A percentile compares a stretch with the other conserved stretches of the same genome.
phyloP scores from a whole-genome alignment of 2,113 vertebrate genomes.

The Myiozetetes cayanensis region DNA sequence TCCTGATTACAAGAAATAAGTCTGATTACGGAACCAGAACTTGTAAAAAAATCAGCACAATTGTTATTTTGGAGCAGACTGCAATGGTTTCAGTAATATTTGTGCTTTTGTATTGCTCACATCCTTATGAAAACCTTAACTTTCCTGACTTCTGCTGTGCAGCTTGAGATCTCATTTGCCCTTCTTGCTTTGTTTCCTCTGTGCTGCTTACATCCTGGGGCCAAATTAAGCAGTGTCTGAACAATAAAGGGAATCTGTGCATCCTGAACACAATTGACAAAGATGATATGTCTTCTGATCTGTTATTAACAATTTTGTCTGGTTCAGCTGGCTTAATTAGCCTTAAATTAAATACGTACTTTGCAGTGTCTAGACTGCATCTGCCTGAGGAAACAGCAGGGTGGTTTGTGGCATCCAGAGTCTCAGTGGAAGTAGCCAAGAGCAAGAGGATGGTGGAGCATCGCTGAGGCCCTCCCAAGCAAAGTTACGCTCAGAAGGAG shows the following conservation, averaged over 20 bases:
- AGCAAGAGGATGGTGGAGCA: not conserved
- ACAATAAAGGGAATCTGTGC: not conserved
- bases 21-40: not conserved
- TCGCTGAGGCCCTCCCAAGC: not conserved
- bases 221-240: not conserved
- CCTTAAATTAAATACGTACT: not conserved
- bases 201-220: not conserved
- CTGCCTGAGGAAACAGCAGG: not conserved
- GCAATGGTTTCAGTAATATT: not conserved
- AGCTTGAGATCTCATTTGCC: not conserved
- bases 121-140: not conserved
- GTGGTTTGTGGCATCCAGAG: not conserved
- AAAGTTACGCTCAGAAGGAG: not conserved
- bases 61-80: not conserved
- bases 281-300: not conserved
- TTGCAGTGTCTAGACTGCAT: not conserved
- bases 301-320: not conserved
- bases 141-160: not conserved
- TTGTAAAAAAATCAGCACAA: not conserved
- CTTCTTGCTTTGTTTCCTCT: not conserved
- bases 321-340: conserved; percentile 2
- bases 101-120: not conserved
- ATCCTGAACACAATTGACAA: not conserved
- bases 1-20: not conserved
- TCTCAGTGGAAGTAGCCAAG: not conserved